Evolutionary conservation across 2,888 invertebrate species (phyloP).

Genomic region (Dolomedes plantarius): DNA sequence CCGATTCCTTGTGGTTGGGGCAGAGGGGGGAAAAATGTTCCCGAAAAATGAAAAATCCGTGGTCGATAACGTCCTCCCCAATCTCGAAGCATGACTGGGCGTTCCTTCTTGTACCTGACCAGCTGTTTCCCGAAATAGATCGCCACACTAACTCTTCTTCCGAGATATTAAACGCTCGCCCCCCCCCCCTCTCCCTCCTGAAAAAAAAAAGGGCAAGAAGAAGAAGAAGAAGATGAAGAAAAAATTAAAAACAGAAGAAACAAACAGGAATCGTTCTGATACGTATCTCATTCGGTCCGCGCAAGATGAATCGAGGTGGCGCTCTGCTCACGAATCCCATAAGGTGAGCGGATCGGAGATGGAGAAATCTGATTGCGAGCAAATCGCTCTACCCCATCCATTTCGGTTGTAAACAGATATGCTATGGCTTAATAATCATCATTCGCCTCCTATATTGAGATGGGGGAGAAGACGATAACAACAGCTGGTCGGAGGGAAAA

Average conservation of each 20-base stretch:
- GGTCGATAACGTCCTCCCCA: not conserved
- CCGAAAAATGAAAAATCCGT: not conserved
- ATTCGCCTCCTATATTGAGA: conserved; percentile 3
- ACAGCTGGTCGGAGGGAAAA: not conserved
- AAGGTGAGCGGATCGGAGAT: conserved; percentile 16
- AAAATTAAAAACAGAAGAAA: not conserved
- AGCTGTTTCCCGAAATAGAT: conserved; percentile 16
- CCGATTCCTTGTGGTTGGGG: not conserved
- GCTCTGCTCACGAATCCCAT: conserved; percentile 8
- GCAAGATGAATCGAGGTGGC: conserved; percentile 9
- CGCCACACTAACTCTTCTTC: not conserved
- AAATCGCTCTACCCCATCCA: conserved; percentile 11
- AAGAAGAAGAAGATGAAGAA: not conserved
- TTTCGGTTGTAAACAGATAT: conserved; percentile 14
- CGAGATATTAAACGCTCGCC: not conserved
- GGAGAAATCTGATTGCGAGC: not conserved
- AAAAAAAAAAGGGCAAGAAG: not conserved
- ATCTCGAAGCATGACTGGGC: conserved; percentile 6
- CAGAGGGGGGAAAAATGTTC: not conserved
- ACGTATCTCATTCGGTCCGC: not conserved
- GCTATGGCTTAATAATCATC: conserved; percentile 14
- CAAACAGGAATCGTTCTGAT: conserved; percentile 3
- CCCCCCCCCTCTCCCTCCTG: not conserved
- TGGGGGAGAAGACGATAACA: conserved; percentile 1
- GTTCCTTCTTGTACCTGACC: conserved; percentile 3